Evolutionary conservation across 2,797 vertebrate genomes (phyloP).

Genomic region (Chaetophractus vellerosus): DNA sequence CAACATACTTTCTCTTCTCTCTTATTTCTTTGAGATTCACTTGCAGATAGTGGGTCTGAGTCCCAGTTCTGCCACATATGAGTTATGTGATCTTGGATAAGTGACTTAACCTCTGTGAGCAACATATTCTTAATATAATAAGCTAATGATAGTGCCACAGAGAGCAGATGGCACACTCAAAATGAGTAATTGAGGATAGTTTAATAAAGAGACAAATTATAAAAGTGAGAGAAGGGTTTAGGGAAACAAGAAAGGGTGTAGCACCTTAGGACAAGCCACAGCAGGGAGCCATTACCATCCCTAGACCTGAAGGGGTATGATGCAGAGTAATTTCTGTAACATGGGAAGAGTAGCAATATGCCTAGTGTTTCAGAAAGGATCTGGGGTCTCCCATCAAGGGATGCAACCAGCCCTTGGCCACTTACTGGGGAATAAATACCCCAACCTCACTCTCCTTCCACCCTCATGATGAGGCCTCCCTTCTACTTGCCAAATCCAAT

Average conservation of each 20-base stretch:
- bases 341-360: neutral
- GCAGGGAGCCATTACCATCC: neutral
- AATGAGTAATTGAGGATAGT: neutral
- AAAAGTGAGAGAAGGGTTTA: slow-evolving; percentile 1
- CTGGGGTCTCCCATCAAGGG: neutral
- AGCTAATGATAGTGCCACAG: neutral
- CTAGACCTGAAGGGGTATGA: neutral
- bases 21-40: slow-evolving; percentile 18
- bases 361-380: neutral
- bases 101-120: neutral
- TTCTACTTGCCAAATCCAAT: neutral
- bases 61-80: neutral
- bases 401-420: neutral
- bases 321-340: neutral
- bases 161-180: neutral
- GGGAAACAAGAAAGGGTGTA: neutral
- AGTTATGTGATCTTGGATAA: slow-evolving; percentile 8
- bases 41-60: slow-evolving; percentile 24
- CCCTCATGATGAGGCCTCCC: neutral
- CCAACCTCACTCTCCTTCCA: neutral
- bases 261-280: neutral
- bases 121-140: neutral
- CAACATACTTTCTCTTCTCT: neutral
- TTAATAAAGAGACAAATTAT: slow-evolving; percentile 8
- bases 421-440: neutral